Evolutionary conservation across 1,140 invertebrate genomes (phyloP), one percentile per base, ranked within the genome.

Genomic region (Linepithema humile): DNA sequence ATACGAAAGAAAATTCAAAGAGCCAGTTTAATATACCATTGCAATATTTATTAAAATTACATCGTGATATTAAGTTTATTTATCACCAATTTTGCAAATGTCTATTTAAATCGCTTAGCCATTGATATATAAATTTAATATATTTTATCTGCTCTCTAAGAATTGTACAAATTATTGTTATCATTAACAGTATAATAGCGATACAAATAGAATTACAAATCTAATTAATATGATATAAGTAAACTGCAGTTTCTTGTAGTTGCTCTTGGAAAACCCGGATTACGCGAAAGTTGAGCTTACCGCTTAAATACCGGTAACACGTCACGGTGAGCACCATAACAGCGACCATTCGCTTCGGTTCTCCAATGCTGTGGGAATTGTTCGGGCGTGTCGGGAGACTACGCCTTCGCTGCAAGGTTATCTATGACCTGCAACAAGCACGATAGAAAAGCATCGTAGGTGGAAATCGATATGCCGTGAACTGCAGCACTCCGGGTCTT

Each of bases 351-450:
- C 60, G 74, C 59, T 48, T 82, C 77, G 53, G 62, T 77, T 55
- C 64, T 80, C 64, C 64, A 69, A 69, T 69, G 57, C 64, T 35
- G 62, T 43, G 43, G 69, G 57, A 91, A 89, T 91, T 89, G 80
- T 43, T 92, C 88, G 85, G 83, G 88, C 89, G 88, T 91, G 75
- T 88, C 88, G 86, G 40, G 20, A 62, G 86, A 78, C 91, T 91
- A 91, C 90, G 89, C 91, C 90, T 91, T 91, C 85, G 82, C 84
- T 80, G 88, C 91, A 92, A 91, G 90, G 88, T 91, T 92, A 92
- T 88, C 80, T 85, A 84, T 69, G 83, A 73, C 67, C 84, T 70
- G 80, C 82, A 90, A 88, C 86, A 82, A 90, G 82, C 57, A 50
- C 73, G 60, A 88, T 85, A 85, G 89, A 85, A 91, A 91, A 86